These are phyloP conservation scores for Montipora cactus DNA, from an alignment of 64 coral and sea anemone genomes.

Conservation along the genomic window DNA sequence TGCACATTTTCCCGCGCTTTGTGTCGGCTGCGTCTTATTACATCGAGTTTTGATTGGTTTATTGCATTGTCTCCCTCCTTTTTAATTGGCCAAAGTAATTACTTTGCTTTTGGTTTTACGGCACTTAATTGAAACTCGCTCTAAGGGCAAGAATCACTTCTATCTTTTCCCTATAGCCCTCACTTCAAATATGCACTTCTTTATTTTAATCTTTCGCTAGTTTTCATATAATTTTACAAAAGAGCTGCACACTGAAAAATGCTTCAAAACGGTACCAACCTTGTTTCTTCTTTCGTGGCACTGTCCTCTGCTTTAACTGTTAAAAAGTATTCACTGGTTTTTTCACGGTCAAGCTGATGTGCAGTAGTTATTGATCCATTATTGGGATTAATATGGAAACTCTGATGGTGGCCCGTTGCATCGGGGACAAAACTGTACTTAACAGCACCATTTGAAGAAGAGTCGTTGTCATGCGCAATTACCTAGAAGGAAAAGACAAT, in stretches of 20 bases:
- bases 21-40: too few species aligned
- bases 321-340: not conserved
- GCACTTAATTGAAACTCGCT: too few species aligned
- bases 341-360: constrained; percentile 20
- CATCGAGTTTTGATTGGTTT: too few species aligned
- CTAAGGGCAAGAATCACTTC: too few species aligned
- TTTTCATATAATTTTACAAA: too few species aligned
- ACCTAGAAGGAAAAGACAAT: constrained; percentile 17
- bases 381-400: not conserved
- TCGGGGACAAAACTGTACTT: constrained; percentile 37
- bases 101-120: too few species aligned
- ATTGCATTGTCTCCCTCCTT: too few species aligned
- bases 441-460: constrained; percentile 6
- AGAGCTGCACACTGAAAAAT: not conserved
- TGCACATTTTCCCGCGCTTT: too few species aligned
- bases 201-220: too few species aligned
- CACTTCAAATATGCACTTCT: too few species aligned
- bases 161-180: too few species aligned
- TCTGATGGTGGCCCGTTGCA: not conserved
- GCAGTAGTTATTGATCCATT: constrained; percentile 39
- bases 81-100: too few species aligned
- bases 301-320: constrained; percentile 31
- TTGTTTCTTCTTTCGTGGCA: not conserved
- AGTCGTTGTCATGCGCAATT: constrained; percentile 24
- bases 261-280: not conserved